Evolutionary conservation across 35 echinoderm and acorn worm species (phyloP).

Genomic region (Ophiothrix spiculata): DNA sequence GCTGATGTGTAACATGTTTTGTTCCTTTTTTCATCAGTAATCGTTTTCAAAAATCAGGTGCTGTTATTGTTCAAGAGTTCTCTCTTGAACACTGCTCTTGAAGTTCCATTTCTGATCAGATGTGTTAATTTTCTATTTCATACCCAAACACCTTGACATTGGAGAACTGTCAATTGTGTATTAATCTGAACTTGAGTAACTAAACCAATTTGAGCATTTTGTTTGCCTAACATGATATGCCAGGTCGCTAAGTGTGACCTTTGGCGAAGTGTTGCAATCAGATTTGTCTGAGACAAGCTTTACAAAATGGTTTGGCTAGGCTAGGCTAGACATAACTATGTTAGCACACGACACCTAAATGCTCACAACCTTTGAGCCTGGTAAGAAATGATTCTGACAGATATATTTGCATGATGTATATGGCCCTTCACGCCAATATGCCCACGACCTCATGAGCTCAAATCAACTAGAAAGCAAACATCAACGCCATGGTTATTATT

Average conservation of each 20-base stretch:
- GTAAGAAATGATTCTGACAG: neutral
- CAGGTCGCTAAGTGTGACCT: neutral
- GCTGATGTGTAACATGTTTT: neutral
- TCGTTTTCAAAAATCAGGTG: neutral
- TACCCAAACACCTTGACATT: neutral
- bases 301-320: too few species aligned
- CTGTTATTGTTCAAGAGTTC: too few species aligned
- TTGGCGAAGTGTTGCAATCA: neutral
- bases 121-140: neutral
- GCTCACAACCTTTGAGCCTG: neutral
- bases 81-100: too few species aligned
- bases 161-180: neutral
- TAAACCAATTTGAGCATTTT: neutral
- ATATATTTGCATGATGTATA: neutral
- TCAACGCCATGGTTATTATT: constrained; percentile 1
- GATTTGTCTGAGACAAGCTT: neutral
- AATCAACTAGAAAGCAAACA: constrained; percentile 7
- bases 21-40: neutral
- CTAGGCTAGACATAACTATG: constrained; percentile 4
- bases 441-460: constrained; percentile 6
- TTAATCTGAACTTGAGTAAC: neutral
- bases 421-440: neutral
- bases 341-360: neutral
- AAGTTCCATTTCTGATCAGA: too few species aligned
- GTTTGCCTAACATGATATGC: constrained; percentile 9